phyloP scores from a whole-genome alignment of 2,888 invertebrate species.

The Rhaphigaster nebulosa region DNA sequence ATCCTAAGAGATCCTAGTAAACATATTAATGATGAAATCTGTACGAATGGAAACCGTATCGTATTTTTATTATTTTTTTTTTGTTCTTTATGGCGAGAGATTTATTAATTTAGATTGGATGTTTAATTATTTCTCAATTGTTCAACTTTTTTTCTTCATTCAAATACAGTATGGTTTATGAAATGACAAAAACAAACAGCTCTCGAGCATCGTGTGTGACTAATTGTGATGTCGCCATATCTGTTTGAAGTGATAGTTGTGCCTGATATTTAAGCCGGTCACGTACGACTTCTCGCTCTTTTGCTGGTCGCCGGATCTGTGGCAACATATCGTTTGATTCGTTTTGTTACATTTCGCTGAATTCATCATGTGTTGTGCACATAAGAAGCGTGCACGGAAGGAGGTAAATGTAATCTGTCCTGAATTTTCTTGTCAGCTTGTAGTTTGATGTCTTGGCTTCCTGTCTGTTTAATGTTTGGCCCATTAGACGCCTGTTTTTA shows the following conservation, averaged over 20 bases:
- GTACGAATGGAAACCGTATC: background rate
- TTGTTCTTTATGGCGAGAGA: background rate
- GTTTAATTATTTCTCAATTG: background rate
- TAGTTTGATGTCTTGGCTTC: background rate
- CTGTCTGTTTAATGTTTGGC: background rate
- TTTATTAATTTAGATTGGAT: background rate
- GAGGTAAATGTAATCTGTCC: slow-evolving; percentile 30
- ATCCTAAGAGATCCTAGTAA: background rate
- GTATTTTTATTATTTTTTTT: background rate
- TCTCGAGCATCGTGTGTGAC: background rate
- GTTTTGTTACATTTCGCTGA: background rate
- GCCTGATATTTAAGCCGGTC: background rate
- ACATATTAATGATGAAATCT: background rate
- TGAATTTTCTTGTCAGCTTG: background rate
- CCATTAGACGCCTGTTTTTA: background rate
- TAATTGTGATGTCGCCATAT: background rate
- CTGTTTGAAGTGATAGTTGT: background rate
- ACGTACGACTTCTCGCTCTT: background rate
- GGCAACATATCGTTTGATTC: background rate
- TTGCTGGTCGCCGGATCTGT: background rate
- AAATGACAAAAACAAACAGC: background rate
- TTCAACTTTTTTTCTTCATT: background rate
- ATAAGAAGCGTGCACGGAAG: slow-evolving; percentile 6
- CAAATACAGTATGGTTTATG: background rate
- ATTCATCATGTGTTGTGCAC: slow-evolving; percentile 34